Evolutionary conservation across 1,140 invertebrate genomes (phyloP).

Genomic region (Saccostrea glomerata): DNA sequence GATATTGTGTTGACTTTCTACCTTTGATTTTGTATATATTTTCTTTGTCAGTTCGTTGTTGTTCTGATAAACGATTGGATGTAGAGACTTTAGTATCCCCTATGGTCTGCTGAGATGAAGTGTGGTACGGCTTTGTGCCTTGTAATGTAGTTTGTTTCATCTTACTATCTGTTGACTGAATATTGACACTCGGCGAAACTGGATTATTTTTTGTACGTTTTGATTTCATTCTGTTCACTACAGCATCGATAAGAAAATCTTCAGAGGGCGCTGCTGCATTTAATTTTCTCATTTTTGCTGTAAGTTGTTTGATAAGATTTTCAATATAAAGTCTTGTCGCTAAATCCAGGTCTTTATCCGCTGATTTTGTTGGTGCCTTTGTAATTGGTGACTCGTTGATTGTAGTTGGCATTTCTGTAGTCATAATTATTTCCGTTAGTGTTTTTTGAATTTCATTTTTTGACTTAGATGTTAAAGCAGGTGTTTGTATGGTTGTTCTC

Average conservation of each 20-base stretch:
- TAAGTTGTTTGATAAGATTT: not conserved
- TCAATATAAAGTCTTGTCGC: not conserved
- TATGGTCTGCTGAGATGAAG: not conserved
- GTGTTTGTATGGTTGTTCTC: not conserved
- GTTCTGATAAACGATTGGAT: not conserved
- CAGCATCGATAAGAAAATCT: not conserved
- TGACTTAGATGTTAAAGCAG: not conserved
- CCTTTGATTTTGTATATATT: not conserved
- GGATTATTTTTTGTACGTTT: not conserved
- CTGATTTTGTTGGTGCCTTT: not conserved
- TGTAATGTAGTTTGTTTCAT: not conserved
- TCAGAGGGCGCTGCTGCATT: not conserved
- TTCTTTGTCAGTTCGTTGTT: not conserved
- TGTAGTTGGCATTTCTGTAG: not conserved
- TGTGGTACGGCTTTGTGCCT: not conserved
- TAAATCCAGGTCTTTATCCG: not conserved
- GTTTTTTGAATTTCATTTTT: not conserved
- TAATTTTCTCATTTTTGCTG: not conserved
- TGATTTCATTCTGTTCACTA: slow-evolving; percentile 2
- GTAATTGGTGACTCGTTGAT: not conserved
- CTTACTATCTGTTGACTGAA: not conserved
- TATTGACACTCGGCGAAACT: not conserved
- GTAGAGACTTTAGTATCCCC: no score
- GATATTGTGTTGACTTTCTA: not conserved
- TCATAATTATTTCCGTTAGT: not conserved